phyloP scores from a whole-genome alignment of 2,113 vertebrate genomes.

The Pica pica region DNA sequence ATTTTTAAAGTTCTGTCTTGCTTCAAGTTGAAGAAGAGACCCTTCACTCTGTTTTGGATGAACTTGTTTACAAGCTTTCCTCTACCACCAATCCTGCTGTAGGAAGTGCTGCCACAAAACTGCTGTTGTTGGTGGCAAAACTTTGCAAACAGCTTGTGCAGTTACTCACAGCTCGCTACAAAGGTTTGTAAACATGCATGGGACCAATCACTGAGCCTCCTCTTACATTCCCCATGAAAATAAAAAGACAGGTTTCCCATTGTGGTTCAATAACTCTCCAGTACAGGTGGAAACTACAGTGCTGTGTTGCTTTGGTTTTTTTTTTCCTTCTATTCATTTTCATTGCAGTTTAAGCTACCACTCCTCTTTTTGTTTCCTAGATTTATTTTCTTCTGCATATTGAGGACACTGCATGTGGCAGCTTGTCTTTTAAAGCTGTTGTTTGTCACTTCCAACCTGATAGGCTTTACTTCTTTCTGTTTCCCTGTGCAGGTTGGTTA shows the following conservation, averaged over 20 bases:
- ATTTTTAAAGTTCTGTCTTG: conserved; percentile 72
- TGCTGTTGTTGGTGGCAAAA: conserved; percentile 77
- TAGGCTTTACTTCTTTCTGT: neutral
- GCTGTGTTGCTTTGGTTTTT: neutral
- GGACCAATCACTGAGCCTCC: neutral
- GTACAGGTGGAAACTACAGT: neutral
- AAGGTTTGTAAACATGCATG: conserved; percentile 73
- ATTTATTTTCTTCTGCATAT: neutral
- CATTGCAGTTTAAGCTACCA: neutral
- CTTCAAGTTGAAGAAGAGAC: conserved; percentile 68
- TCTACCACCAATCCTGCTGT: conserved; percentile 77
- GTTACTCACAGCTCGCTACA: conserved; percentile 76
- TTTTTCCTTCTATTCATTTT: neutral
- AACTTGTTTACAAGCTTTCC: conserved; percentile 86
- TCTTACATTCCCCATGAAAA: neutral
- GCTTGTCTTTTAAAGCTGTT: neutral
- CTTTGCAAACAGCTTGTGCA: conserved; percentile 68
- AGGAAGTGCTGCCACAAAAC: conserved; percentile 78
- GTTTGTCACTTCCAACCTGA: neutral
- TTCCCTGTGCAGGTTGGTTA: neutral
- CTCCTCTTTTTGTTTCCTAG: neutral
- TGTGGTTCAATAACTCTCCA: neutral
- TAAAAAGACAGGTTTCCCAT: neutral
- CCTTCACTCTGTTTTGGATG: conserved; percentile 82
- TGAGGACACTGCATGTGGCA: neutral